Percentiles rank a stretch among this genome's conserved stretches.
These are phyloP conservation scores for Drosophila punjabiensis DNA, from an alignment of 1,140 invertebrate genomes.

Conservation along the genomic window DNA sequence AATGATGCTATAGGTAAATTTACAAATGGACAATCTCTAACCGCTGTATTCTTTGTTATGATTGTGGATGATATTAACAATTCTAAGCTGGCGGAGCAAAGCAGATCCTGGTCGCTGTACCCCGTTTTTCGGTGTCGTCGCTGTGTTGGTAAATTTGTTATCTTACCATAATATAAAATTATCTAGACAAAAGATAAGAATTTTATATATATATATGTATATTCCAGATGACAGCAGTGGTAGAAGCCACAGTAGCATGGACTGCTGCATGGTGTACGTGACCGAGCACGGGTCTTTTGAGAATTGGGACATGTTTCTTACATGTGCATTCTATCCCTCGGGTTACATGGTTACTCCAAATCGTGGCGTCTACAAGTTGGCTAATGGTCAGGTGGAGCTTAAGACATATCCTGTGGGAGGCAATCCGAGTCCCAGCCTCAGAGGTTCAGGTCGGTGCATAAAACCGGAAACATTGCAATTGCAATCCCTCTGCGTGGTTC, in stretches of 20 bases:
- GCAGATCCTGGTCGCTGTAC: slow-evolving; percentile 9
- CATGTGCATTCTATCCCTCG: rapidly evolving
- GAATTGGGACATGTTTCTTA: neutral
- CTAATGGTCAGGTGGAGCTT: slow-evolving; percentile 14
- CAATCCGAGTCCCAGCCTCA: neutral
- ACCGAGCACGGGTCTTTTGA: neutral
- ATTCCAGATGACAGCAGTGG: neutral
- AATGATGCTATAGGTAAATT: slow-evolving; percentile 1
- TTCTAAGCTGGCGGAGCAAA: neutral
- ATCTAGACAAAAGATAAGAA: neutral
- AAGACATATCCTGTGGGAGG: neutral
- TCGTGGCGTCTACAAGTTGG: slow-evolving; percentile 13
- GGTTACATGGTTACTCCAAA: slow-evolving; percentile 10
- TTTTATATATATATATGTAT: neutral
- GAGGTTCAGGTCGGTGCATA: neutral
- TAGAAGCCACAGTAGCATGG: neutral
- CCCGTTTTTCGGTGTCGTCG: slow-evolving; percentile 18
- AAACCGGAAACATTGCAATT: neutral
- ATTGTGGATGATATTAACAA: neutral
- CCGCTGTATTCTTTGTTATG: slow-evolving; percentile 16
- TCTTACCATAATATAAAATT: neutral
- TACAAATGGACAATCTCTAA: slow-evolving; percentile 11
- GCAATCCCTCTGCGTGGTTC: neutral
- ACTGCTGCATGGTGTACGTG: slow-evolving; percentile 20
- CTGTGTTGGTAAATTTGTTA: slow-evolving; percentile 4